These are phyloP conservation scores for Drosophila basisetae DNA, from an alignment of 2,888 invertebrate species.

Conservation along the genomic window DNA sequence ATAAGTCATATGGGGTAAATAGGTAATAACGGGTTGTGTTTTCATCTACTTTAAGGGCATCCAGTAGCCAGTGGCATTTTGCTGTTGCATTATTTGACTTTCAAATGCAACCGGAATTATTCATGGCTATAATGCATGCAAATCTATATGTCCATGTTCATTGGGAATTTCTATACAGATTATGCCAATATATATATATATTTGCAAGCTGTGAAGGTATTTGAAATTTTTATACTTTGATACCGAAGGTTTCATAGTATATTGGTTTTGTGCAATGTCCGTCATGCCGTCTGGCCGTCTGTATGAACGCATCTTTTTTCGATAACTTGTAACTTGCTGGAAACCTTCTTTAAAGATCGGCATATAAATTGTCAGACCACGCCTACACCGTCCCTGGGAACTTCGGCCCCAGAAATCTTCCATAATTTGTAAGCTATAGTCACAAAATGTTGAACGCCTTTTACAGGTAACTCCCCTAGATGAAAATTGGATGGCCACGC, in stretches of 20 bases:
- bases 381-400: too few relatives aligned
- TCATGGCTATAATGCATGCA: neutral
- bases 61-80: neutral
- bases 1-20: neutral
- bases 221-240: neutral
- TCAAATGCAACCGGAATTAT: neutral
- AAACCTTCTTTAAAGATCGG: too few relatives aligned
- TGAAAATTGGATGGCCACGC: neutral
- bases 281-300: too few relatives aligned
- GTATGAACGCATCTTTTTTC: too few relatives aligned
- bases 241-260: neutral
- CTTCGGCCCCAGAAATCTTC: too few relatives aligned
- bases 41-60: neutral
- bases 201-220: neutral
- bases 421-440: too few relatives aligned
- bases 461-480: neutral
- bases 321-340: too few relatives aligned
- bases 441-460: too few relatives aligned
- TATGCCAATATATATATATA: neutral
- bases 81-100: neutral
- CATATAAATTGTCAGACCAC: too few relatives aligned
- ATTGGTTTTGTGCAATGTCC: neutral
- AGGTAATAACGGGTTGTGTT: neutral
- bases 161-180: neutral
- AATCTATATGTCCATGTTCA: neutral